Conservation (phyloP, 2,888 invertebrate species). For the Drosophila pullipes region DNA sequence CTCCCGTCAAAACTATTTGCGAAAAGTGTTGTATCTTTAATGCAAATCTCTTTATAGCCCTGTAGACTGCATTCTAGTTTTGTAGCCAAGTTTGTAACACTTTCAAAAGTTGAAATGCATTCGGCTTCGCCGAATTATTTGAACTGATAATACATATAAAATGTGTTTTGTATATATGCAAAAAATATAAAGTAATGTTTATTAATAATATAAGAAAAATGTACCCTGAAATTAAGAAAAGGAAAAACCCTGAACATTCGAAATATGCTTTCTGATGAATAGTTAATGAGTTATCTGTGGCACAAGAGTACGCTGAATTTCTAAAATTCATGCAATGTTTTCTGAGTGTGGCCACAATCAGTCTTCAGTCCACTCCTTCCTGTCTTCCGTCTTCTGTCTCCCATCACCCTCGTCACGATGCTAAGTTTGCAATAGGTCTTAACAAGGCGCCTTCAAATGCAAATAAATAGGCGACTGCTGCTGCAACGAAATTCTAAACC, state of each 20-base stretch:
- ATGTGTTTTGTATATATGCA: not conserved
- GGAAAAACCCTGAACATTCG: not conserved
- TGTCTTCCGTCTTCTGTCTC: not conserved
- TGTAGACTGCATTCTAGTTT: not conserved
- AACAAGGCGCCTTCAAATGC: conserved; percentile 65
- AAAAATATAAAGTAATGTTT: not conserved
- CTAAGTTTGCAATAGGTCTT: conserved; percentile 31
- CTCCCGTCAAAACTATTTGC: not conserved
- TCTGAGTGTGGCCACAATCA: not conserved
- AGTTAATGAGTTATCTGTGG: not conserved
- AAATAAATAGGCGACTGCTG: conserved; percentile 38
- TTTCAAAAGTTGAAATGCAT: not conserved
- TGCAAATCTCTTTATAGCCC: conserved; percentile 2
- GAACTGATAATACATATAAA: no score
- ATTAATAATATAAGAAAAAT: not conserved
- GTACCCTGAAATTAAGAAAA: not conserved
- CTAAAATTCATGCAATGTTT: conserved; percentile 1
- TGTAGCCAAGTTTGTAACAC: not conserved
- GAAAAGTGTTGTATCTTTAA: conserved; percentile 12
- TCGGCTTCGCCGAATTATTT: no score
- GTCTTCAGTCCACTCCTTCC: not conserved
- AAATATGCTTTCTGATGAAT: not conserved
- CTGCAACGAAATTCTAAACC: conserved; percentile 3
- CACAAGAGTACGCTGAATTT: not conserved
- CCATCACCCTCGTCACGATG: not conserved